phyloP scores from a whole-genome alignment of 2,797 vertebrate species.

The Babyrousa celebensis region DNA sequence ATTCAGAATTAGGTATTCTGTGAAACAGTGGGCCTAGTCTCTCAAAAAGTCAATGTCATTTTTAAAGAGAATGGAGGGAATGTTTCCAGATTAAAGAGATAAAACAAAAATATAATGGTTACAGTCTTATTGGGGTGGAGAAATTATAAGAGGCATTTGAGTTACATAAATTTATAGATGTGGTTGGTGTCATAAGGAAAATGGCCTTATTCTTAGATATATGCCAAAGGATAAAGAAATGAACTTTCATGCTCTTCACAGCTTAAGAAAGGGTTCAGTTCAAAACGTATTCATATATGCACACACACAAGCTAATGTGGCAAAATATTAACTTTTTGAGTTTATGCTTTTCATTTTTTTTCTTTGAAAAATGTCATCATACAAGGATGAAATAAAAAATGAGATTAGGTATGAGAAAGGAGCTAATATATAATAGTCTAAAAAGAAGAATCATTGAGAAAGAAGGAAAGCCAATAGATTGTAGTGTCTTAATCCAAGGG shows the following conservation, averaged over 20 bases:
- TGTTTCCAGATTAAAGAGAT: not conserved
- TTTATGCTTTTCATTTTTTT: constrained; percentile 48
- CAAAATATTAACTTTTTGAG: constrained; percentile 51
- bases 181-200: not conserved
- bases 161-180: constrained; percentile 20
- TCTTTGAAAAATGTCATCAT: constrained; percentile 34
- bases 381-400: constrained; percentile 22
- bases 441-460: constrained; percentile 44
- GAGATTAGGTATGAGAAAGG: constrained; percentile 31
- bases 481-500: not conserved
- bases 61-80: not conserved
- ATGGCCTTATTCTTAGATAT: constrained; percentile 11
- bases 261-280: not conserved
- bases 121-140: not conserved
- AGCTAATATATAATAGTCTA: not conserved
- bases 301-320: not conserved
- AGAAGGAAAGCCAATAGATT: constrained; percentile 19
- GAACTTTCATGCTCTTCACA: not conserved
- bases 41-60: not conserved
- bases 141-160: not conserved
- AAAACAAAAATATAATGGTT: not conserved
- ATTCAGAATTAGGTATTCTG: constrained; percentile 18
- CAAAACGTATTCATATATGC: not conserved
- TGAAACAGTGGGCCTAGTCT: not conserved
- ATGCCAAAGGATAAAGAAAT: constrained; percentile 25